Conservation (phyloP, 2,113 vertebrate species). For the Vulpes ferrilata region DNA sequence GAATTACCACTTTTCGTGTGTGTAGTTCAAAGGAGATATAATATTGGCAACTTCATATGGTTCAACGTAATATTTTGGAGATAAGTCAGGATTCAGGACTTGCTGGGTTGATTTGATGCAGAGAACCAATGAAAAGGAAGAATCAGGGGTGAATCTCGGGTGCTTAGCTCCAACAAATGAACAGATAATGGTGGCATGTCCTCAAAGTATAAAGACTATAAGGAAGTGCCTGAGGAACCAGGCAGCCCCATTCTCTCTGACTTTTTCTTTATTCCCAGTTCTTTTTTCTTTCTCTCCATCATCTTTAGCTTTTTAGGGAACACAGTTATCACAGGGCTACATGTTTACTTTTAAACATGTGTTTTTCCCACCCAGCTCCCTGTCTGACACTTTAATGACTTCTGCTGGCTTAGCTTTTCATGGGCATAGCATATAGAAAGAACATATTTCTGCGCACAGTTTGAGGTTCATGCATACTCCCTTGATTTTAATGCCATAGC, state of each 20-base stretch:
- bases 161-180: not conserved
- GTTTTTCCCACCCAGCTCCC: slow-evolving; percentile 88
- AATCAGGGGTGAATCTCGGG: not conserved
- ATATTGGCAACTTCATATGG: not conserved
- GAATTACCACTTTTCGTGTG: not conserved
- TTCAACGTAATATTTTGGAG: not conserved
- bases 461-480: slow-evolving; percentile 80
- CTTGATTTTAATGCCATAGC: slow-evolving; percentile 70
- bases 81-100: not conserved
- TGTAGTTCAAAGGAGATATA: not conserved
- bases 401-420: slow-evolving; percentile 86
- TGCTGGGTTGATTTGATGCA: not conserved
- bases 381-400: slow-evolving; percentile 90
- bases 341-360: slow-evolving; percentile 88
- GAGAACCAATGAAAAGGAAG: not conserved
- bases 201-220: not conserved
- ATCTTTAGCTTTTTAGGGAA: slow-evolving; percentile 80
- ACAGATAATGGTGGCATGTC: fast-evolving
- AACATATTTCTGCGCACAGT: slow-evolving; percentile 85
- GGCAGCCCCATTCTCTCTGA: fast-evolving
- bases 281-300: not conserved
- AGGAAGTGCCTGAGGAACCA: fast-evolving
- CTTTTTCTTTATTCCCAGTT: not conserved
- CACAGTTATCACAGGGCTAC: slow-evolving; percentile 84
- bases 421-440: slow-evolving; percentile 83